Evolutionary conservation across 2,797 vertebrate species (phyloP).

Genomic region (Scomberomorus guttatus): DNA sequence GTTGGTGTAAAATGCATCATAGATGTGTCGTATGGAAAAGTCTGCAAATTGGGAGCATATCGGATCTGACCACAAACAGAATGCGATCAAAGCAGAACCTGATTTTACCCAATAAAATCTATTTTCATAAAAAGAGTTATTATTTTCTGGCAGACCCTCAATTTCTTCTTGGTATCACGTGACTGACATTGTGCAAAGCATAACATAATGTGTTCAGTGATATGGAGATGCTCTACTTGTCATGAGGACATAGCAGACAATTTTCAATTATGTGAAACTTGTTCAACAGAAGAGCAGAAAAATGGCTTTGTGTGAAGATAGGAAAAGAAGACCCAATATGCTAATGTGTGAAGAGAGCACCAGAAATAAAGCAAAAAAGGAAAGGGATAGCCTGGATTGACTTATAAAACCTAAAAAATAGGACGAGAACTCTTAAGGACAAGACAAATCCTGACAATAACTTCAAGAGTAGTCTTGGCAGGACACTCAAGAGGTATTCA

Average conservation of each 20-base stretch:
- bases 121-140: neutral
- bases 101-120: neutral
- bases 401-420: neutral
- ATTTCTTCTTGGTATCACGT: neutral
- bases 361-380: neutral
- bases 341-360: neutral
- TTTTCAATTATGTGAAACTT: constrained; percentile 8
- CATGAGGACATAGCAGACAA: neutral
- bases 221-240: neutral
- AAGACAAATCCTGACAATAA: constrained; percentile 31
- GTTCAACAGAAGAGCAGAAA: neutral
- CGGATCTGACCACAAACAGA: neutral
- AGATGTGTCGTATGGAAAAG: no score
- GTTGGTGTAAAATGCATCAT: neutral
- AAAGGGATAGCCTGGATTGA: neutral
- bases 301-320: neutral
- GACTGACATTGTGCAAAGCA: neutral
- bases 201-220: neutral
- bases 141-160: neutral
- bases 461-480: neutral
- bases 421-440: neutral
- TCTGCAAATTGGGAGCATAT: neutral
- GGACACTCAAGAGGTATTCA: neutral
- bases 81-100: neutral
- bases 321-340: neutral